Evolutionary conservation across 1,140 invertebrate genomes (phyloP).

Genomic region (Copidosoma floridanum): DNA sequence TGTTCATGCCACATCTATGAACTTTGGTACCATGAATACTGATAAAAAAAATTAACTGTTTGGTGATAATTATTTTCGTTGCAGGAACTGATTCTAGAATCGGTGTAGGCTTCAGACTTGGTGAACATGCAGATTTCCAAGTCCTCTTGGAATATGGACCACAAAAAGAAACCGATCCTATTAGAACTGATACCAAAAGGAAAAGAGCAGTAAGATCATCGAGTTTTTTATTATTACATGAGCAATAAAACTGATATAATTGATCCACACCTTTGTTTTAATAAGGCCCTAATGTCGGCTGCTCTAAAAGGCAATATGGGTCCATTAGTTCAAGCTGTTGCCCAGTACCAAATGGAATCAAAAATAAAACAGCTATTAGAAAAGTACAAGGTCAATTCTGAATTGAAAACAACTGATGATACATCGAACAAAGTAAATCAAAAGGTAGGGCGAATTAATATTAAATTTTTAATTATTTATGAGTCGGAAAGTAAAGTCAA

Average conservation of each 20-base stretch:
- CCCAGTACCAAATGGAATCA: slow-evolving; percentile 44
- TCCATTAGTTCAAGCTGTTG: slow-evolving; percentile 47
- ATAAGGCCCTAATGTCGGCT: slow-evolving; percentile 38
- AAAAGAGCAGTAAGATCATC: slow-evolving; percentile 38
- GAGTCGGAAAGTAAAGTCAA: background rate
- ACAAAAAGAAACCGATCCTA: slow-evolving; percentile 66
- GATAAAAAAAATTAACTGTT: too few species aligned
- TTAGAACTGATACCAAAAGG: slow-evolving; percentile 52
- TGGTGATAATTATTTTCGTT: too few species aligned
- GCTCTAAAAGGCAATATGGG: slow-evolving; percentile 50
- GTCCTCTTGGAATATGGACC: slow-evolving; percentile 74
- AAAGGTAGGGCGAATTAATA: too few species aligned
- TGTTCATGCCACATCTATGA: too few species aligned
- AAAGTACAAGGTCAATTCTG: slow-evolving; percentile 24
- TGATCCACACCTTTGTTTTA: background rate
- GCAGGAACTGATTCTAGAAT: slow-evolving; percentile 76
- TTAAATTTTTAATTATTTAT: background rate
- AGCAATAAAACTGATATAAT: too few species aligned
- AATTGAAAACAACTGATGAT: slow-evolving; percentile 10
- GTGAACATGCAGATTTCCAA: slow-evolving; percentile 78
- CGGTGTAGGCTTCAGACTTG: slow-evolving; percentile 75
- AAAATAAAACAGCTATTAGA: slow-evolving; percentile 40
- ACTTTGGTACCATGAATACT: too few species aligned
- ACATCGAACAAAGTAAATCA: slow-evolving; percentile 7
- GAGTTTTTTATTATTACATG: background rate